Evolutionary conservation across 1,140 invertebrate genomes (phyloP).

Genomic region (Lordiphosa mommai): DNA sequence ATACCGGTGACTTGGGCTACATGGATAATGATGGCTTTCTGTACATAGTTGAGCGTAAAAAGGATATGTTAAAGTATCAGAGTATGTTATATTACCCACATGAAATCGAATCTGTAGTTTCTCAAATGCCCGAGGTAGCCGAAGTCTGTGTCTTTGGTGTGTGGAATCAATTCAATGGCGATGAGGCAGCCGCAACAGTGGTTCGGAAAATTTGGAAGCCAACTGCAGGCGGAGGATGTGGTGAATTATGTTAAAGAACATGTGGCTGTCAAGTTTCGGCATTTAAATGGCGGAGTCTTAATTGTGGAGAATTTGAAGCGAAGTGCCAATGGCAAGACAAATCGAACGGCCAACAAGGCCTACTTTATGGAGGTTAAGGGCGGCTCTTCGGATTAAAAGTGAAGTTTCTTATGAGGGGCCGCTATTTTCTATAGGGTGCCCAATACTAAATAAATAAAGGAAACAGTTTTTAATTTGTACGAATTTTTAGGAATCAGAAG

Average conservation of each 20-base stretch:
- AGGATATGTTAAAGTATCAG: slow-evolving; percentile 82
- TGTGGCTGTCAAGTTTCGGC: slow-evolving; percentile 48
- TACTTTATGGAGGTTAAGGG: slow-evolving; percentile 39
- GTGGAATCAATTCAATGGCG: slow-evolving; percentile 43
- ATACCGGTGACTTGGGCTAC: slow-evolving; percentile 84
- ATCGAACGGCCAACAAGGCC: slow-evolving; percentile 47
- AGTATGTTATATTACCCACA: slow-evolving; percentile 70
- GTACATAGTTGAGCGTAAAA: slow-evolving; percentile 83
- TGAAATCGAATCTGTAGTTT: slow-evolving; percentile 53
- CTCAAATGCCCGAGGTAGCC: slow-evolving; percentile 43
- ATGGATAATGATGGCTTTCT: slow-evolving; percentile 81
- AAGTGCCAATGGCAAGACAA: slow-evolving; percentile 57
- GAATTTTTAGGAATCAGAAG: too few species aligned
- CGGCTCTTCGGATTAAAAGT: too few species aligned
- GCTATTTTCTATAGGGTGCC: too few species aligned
- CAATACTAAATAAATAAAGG: too few species aligned
- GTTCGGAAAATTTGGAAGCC: slow-evolving; percentile 30
- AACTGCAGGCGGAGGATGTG: slow-evolving; percentile 49
- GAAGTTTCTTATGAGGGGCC: too few species aligned
- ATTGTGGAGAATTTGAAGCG: slow-evolving; percentile 79
- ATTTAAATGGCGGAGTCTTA: slow-evolving; percentile 76
- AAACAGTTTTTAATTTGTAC: too few species aligned
- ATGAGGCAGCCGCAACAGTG: slow-evolving; percentile 57
- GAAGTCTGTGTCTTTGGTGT: slow-evolving; percentile 67
- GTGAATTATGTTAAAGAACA: slow-evolving; percentile 38